Evolutionary conservation across 2,888 invertebrate species (phyloP).

Genomic region (Mycalesis mineus): DNA sequence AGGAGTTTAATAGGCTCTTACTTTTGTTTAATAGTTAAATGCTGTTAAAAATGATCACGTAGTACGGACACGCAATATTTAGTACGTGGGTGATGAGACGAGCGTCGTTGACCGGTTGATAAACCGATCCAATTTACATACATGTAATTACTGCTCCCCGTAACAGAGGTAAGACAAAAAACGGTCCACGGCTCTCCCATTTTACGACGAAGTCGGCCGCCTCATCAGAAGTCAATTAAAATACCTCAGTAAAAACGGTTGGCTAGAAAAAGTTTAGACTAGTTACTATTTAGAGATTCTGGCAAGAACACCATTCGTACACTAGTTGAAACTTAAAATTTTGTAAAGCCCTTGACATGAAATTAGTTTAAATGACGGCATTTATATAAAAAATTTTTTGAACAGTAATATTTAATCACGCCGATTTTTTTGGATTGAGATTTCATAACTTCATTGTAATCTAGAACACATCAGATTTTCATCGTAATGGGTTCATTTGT

Average conservation of each 20-base stretch:
- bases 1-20: background rate
- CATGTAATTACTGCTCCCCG: conserved; percentile 59
- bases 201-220: conserved; percentile 35
- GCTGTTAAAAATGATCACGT: conserved; percentile 12
- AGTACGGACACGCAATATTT: conserved; percentile 29
- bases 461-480: no score
- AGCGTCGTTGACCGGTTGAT: conserved; percentile 51
- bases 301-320: no score
- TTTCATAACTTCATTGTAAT: no score
- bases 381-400: no score
- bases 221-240: conserved; percentile 19
- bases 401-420: no score
- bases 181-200: conserved; percentile 25
- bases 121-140: conserved; percentile 70
- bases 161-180: conserved; percentile 40
- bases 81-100: conserved; percentile 43
- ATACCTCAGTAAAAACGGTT: conserved; percentile 11
- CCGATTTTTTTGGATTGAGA: no score
- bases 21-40: background rate
- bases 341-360: no score
- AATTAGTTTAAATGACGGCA: no score
- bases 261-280: background rate
- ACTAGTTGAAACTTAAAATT: no score
- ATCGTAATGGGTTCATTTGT: no score
- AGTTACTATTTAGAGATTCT: no score